A percentile compares a stretch with the other conserved stretches of the same genome.
phyloP scores from a whole-genome alignment of 1,140 invertebrate species.

The Drosophila dunni region DNA sequence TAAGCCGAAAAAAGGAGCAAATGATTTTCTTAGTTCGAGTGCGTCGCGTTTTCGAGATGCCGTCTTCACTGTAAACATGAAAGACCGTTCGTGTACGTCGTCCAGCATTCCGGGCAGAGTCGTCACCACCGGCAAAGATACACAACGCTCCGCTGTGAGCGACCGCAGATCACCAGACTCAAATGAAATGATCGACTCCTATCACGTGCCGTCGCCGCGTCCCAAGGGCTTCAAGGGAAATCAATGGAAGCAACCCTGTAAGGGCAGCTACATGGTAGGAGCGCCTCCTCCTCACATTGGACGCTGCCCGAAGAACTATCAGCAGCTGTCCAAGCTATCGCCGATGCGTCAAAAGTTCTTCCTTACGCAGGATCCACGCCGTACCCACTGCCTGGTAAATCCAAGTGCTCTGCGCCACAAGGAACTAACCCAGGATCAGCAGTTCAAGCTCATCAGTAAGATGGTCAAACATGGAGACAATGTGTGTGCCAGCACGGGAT shows the following conservation, averaged over 20 bases:
- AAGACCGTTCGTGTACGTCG: conserved; percentile 30
- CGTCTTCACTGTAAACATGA: conserved; percentile 61
- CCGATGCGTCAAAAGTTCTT: conserved; percentile 72
- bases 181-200: conserved; percentile 60
- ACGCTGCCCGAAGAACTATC: conserved; percentile 61
- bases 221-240: conserved; percentile 42
- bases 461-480: conserved; percentile 77
- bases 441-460: conserved; percentile 61
- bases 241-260: conserved; percentile 68
- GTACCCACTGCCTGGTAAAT: conserved; percentile 66
- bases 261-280: conserved; percentile 64
- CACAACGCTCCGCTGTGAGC: not conserved
- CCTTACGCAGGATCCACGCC: conserved; percentile 77
- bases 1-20: conserved; percentile 6
- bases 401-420: conserved; percentile 64
- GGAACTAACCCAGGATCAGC: conserved; percentile 49
- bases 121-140: not conserved
- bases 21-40: conserved; percentile 53
- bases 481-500: conserved; percentile 60
- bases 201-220: conserved; percentile 48
- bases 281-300: conserved; percentile 60
- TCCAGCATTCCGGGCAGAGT: not conserved
- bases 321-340: conserved; percentile 66
- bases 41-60: conserved; percentile 60
- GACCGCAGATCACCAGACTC: conserved; percentile 21